Percentiles rank a stretch among this genome's conserved stretches.
phyloP scores from a whole-genome alignment of 92 coral and sea anemone species.

The Phenganax stokvisi region DNA sequence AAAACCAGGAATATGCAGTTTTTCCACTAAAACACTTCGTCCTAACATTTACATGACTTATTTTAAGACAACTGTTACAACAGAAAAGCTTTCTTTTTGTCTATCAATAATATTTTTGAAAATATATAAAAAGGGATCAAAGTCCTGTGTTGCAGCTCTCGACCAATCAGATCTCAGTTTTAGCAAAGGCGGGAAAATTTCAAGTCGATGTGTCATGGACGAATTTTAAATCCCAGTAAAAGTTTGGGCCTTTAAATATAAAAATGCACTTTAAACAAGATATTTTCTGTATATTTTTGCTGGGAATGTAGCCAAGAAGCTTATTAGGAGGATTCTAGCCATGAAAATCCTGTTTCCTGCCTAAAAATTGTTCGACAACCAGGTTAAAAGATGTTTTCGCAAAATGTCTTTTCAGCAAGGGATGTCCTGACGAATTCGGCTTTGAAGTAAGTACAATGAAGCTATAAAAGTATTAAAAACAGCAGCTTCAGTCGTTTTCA shows the following conservation, averaged over 20 bases:
- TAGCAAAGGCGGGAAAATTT: slow-evolving; percentile 30
- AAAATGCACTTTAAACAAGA: not conserved
- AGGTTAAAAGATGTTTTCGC: slow-evolving; percentile 49
- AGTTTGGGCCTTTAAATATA: not conserved
- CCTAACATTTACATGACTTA: too few relatives aligned
- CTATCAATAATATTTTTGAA: not conserved
- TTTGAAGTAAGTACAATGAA: slow-evolving; percentile 58
- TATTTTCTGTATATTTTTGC: not conserved
- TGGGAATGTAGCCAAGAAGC: not conserved
- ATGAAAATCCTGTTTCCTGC: not conserved
- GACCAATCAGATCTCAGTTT: slow-evolving; percentile 14
- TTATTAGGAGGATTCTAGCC: not conserved
- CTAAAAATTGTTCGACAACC: not conserved
- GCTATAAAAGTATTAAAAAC: not conserved
- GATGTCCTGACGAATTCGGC: slow-evolving; percentile 72
- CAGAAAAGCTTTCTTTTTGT: not conserved
- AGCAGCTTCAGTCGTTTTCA: not conserved
- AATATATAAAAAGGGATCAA: not conserved
- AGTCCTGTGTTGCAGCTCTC: not conserved
- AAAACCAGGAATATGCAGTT: not conserved
- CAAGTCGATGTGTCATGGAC: not conserved
- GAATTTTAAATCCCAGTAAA: not conserved
- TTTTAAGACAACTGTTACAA: not conserved
- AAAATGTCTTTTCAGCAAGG: slow-evolving; percentile 77
- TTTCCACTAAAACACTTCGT: not conserved